Percentiles rank a stretch among this genome's conserved stretches.
Evolutionary conservation across 2,113 vertebrate genomes (phyloP).

Genomic region (Promerops cafer): DNA sequence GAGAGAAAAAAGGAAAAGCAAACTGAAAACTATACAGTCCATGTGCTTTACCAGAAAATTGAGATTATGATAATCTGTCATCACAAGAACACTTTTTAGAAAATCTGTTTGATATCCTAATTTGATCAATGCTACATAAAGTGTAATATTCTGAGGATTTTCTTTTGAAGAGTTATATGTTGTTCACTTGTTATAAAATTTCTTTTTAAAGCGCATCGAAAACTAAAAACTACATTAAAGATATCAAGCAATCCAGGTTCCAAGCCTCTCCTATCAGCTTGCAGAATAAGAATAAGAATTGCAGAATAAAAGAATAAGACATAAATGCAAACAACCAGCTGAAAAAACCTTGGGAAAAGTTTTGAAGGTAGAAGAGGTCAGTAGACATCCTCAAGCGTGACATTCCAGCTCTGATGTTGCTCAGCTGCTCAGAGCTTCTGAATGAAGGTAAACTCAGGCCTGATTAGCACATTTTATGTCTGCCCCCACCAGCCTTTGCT

Average conservation of each 20-base stretch:
- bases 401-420: neutral
- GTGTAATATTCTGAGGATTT: neutral
- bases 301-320: neutral
- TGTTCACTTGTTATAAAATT: neutral
- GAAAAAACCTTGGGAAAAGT: neutral
- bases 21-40: neutral
- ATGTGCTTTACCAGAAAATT: neutral
- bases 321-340: neutral
- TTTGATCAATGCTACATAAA: neutral
- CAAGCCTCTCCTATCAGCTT: neutral
- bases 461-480: neutral
- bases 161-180: neutral
- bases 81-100: neutral
- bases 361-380: neutral
- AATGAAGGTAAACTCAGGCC: neutral
- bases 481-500: neutral
- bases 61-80: neutral
- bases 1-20: neutral
- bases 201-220: neutral
- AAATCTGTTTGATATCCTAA: neutral
- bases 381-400: neutral
- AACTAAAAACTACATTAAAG: neutral
- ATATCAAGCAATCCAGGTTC: neutral
- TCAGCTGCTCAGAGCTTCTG: neutral
- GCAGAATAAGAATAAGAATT: neutral